Evolutionary conservation across 2,888 invertebrate genomes (phyloP), one percentile per base, ranked within the genome.

Genomic region (Napeogenes inachia): DNA sequence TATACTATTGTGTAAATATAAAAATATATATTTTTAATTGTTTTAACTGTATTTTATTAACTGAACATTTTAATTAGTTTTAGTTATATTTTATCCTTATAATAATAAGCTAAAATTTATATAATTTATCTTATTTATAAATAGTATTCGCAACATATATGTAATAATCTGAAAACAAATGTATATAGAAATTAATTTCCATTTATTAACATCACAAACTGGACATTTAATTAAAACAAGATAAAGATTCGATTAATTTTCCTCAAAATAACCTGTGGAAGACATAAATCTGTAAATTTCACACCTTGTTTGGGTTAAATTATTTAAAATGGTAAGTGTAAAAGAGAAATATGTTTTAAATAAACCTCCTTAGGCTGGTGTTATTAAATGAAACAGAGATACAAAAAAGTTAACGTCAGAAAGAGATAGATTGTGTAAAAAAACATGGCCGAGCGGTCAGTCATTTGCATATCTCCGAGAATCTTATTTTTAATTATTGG

Each of bases 401-500:
- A 50, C 21, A n/a, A 45, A 47, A 30, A 13, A n/a, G n/a, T 4
- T 35, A 45, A 35, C 10, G 71, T 47, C 3, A 56, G 71, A 80
- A 69, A 75, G 76, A 68, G 78, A 78, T 12, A 62, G 63, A 32
- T 6, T 59, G 50, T 38, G 33, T 59, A 55, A 60, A 72, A 72
- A 80, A 78, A 79, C 66, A 83, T 78, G 79, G 74, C 73, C 71
- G 21, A 21, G 21, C 21, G 21, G 73, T 75, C 68, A 54, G 73
- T 77, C 78, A 85, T 82, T 85, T 78, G 75, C 84, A 82, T 84
- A 73, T 82, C 80, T 85, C 87, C 85, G 80, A 73, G 75, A 76
- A 85, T 87, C 84, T 81, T 77, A 70, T 66, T 71, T 74, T 83
- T 86, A 88, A 87, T 86, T 87, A 84, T 79, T 73, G 79, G 78